phyloP scores from a whole-genome alignment of 2,888 invertebrate genomes.

The Podabrus alpinus region DNA sequence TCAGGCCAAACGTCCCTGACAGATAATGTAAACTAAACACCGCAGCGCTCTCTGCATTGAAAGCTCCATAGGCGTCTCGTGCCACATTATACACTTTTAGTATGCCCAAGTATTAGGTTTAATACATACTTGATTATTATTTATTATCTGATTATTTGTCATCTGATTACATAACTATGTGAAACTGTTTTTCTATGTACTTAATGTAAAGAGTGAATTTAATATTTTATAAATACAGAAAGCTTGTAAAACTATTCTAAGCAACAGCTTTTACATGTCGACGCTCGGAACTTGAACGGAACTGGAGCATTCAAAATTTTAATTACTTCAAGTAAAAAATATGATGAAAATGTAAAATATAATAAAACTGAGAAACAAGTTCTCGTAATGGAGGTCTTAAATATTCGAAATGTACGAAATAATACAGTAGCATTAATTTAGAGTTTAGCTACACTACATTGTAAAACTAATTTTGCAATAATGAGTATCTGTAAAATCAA shows the following conservation, averaged over 20 bases:
- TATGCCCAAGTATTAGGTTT: constrained; percentile 9
- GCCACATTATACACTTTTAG: constrained; percentile 14
- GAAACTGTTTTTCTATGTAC: background rate
- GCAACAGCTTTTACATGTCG: background rate
- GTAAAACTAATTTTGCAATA: too few relatives aligned
- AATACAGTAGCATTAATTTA: background rate
- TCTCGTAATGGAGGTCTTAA: background rate
- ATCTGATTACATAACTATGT: background rate
- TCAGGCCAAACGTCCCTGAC: constrained; percentile 26
- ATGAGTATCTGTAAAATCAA: too few relatives aligned
- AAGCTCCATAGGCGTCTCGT: constrained; percentile 28
- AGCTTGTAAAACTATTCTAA: background rate
- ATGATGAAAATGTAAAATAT: background rate
- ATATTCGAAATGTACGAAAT: background rate
- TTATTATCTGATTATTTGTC: constrained; percentile 7
- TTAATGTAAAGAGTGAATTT: background rate
- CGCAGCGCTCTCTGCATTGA: constrained; percentile 33
- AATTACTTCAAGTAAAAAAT: background rate
- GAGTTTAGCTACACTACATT: background rate
- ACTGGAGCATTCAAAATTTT: background rate
- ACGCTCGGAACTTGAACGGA: background rate
- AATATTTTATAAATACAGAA: background rate
- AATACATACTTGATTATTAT: constrained; percentile 5
- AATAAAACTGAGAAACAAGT: background rate
- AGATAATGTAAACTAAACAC: constrained; percentile 35